phyloP scores from a whole-genome alignment of 2,888 invertebrate species.

The Sminthurinus aureus region DNA sequence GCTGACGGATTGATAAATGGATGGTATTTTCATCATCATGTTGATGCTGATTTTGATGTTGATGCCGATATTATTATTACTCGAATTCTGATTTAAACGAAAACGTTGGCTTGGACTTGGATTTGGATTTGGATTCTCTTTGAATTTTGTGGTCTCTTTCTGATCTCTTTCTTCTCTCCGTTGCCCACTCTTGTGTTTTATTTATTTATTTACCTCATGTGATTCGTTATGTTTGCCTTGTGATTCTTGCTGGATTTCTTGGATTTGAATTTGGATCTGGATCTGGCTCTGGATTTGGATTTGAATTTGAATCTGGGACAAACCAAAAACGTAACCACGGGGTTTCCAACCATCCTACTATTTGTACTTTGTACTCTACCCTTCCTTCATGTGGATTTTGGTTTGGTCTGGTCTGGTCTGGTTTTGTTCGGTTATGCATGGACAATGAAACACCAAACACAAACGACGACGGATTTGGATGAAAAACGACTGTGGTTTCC shows the following conservation, averaged over 20 bases:
- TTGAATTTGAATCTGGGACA: too few relatives aligned
- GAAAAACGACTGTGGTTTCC: background rate
- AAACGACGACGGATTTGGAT: background rate
- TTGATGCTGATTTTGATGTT: too few relatives aligned
- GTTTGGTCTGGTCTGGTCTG: too few relatives aligned
- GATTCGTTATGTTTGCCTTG: background rate
- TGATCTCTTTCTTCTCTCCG: background rate
- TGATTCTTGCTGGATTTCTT: background rate
- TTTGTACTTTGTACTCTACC: too few relatives aligned
- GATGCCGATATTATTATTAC: too few relatives aligned
- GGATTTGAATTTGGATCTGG: too few relatives aligned
- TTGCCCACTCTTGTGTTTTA: background rate
- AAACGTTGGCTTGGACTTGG: too few relatives aligned
- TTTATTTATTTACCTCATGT: background rate
- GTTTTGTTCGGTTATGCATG: too few relatives aligned
- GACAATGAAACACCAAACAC: background rate
- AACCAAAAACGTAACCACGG: background rate
- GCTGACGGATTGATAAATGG: too few relatives aligned
- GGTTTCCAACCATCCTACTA: background rate
- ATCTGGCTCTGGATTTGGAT: background rate
- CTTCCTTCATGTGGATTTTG: too few relatives aligned
- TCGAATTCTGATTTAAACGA: too few relatives aligned
- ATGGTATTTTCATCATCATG: too few relatives aligned
- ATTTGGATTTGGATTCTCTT: background rate
- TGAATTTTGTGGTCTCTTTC: background rate